Percentiles rank a stretch among this genome's conserved stretches.
Conservation (phyloP, 2,113 vertebrate species). For the Melanerpes aurifrons region DNA sequence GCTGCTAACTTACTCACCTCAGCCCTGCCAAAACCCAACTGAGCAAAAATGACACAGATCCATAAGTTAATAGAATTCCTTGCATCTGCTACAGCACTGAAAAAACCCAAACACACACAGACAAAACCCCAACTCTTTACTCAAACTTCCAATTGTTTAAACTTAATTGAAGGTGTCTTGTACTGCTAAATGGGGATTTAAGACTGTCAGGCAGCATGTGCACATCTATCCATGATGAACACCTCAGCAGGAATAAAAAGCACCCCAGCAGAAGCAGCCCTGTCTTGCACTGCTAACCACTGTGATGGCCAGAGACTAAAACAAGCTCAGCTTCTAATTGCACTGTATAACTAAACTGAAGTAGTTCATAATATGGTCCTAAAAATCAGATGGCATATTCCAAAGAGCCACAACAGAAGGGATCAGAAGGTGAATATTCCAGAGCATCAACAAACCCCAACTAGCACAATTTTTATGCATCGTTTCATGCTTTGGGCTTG, state of each 20-base stretch:
- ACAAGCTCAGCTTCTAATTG: neutral
- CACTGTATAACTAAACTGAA: neutral
- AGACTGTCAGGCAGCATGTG: rapidly evolving
- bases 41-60: neutral
- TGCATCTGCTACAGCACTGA: neutral
- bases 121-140: neutral
- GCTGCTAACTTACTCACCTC: neutral
- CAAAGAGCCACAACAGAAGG: neutral
- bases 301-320: neutral
- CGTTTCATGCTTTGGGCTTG: neutral
- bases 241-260: neutral
- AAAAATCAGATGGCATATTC: neutral
- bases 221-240: neutral
- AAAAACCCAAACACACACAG: rapidly evolving
- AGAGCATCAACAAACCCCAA: neutral
- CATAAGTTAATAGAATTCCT: neutral
- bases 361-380: neutral
- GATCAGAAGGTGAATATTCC: neutral
- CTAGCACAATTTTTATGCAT: neutral
- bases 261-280: neutral
- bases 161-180: neutral
- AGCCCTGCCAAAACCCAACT: neutral
- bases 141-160: neutral
- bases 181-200: neutral
- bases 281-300: neutral